Conservation (phyloP, 37 sponge, comb jelly and placozoan genomes). For the Ianthella basta region DNA sequence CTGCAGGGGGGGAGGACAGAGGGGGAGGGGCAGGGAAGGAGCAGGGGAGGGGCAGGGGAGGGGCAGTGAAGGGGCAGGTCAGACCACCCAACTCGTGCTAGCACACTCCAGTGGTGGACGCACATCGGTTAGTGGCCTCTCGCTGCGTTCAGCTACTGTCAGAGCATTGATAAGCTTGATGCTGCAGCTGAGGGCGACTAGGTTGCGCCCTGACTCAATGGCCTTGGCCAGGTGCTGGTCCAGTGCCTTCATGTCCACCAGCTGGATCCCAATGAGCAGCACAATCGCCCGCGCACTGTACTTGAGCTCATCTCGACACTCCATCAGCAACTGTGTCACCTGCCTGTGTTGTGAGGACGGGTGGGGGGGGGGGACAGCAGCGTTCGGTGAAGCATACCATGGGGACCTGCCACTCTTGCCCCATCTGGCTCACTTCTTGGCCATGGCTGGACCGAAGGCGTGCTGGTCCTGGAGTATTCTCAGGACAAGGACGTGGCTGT, state of each 20-base stretch:
- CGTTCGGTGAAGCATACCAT: too few relatives aligned
- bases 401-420: not conserved
- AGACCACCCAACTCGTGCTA: too few relatives aligned
- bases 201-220: conserved; percentile 81
- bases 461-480: conserved; percentile 69
- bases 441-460: conserved; percentile 24
- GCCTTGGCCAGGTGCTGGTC: conserved; percentile 90
- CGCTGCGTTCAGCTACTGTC: conserved; percentile 80
- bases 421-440: not conserved
- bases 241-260: conserved; percentile 91
- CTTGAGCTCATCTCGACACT: conserved; percentile 92
- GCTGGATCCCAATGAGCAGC: conserved; percentile 88
- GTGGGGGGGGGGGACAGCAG: not conserved
- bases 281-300: conserved; percentile 94
- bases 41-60: too few relatives aligned
- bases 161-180: conserved; percentile 86
- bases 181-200: conserved; percentile 81
- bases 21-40: too few relatives aligned
- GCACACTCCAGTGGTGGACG: not conserved
- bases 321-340: conserved; percentile 78
- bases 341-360: conserved; percentile 13
- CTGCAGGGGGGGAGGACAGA: conserved; percentile 36
- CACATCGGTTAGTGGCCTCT: conserved; percentile 85
- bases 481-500: conserved; percentile 82
- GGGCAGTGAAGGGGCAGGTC: too few relatives aligned